phyloP scores from a whole-genome alignment of 2,888 invertebrate genomes.

The Ophion slaviceki region DNA sequence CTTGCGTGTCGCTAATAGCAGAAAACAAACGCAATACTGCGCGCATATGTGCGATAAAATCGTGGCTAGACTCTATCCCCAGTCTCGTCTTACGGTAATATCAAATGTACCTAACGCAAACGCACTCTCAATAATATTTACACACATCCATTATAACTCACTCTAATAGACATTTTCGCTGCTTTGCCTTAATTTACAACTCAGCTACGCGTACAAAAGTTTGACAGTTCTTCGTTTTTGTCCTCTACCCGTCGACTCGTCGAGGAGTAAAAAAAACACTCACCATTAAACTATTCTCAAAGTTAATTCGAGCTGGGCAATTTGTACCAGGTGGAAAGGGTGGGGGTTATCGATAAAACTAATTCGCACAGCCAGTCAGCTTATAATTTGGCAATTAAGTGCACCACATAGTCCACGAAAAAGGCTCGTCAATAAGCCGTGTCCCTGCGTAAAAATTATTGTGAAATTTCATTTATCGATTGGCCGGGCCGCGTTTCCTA shows the following conservation, averaged over 20 bases:
- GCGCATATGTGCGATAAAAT: constrained; percentile 15
- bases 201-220: constrained; percentile 45
- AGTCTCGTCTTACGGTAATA: constrained; percentile 5
- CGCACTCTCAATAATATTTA: constrained; percentile 54
- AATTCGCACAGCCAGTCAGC: constrained; percentile 60
- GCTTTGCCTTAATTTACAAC: constrained; percentile 17
- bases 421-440: constrained; percentile 17
- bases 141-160: constrained; percentile 44
- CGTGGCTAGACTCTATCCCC: constrained; percentile 27
- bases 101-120: constrained; percentile 21
- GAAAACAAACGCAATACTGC: not conserved
- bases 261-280: not conserved
- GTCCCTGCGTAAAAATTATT: not conserved
- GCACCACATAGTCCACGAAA: constrained; percentile 42
- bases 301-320: constrained; percentile 14
- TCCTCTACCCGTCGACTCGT: constrained; percentile 39
- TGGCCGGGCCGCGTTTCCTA: constrained; percentile 60
- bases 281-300: not conserved
- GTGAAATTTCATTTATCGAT: constrained; percentile 47
- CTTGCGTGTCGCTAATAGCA: not conserved
- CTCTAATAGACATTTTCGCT: constrained; percentile 22
- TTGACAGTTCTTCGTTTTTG: not conserved
- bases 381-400: constrained; percentile 60
- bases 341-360: constrained; percentile 37
- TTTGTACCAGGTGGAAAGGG: constrained; percentile 1